Evolutionary conservation across 2,113 vertebrate genomes (phyloP).

Genomic region (Bolborhynchus lineola): DNA sequence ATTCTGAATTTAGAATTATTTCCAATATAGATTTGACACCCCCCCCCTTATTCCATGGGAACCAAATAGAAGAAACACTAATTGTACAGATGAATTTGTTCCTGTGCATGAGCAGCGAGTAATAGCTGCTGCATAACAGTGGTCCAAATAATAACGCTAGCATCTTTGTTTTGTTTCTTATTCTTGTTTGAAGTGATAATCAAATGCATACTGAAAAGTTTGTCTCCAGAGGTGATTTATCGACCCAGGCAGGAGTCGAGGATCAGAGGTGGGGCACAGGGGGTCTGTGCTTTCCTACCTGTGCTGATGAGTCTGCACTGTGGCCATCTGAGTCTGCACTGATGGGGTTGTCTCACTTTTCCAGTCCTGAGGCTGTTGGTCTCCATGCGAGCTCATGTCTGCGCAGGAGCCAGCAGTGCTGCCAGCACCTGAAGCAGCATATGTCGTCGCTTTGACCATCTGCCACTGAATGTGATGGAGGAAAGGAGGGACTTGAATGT

Average conservation of each 20-base stretch:
- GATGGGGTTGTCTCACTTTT: background rate
- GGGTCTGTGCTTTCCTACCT: background rate
- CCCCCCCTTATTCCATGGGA: background rate
- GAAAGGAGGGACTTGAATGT: background rate
- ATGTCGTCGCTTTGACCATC: slow-evolving; percentile 38
- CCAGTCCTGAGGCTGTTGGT: background rate
- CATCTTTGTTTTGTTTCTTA: background rate
- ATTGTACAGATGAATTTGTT: background rate
- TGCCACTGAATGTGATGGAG: background rate
- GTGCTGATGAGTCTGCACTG: background rate
- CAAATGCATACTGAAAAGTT: background rate
- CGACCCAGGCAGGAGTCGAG: background rate
- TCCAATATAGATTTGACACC: background rate
- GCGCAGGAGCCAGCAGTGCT: background rate
- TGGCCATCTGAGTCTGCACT: fast-evolving
- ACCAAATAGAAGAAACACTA: background rate
- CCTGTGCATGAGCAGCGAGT: background rate
- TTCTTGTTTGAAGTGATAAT: background rate
- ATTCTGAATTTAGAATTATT: background rate
- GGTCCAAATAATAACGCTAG: background rate
- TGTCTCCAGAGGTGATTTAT: background rate
- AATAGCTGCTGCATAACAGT: background rate
- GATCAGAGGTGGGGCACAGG: background rate
- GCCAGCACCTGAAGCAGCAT: slow-evolving; percentile 27
- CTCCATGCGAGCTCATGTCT: fast-evolving